Base-by-base conservation (phyloP, 2,888 invertebrate species). In the Lasius platythorax region DNA sequence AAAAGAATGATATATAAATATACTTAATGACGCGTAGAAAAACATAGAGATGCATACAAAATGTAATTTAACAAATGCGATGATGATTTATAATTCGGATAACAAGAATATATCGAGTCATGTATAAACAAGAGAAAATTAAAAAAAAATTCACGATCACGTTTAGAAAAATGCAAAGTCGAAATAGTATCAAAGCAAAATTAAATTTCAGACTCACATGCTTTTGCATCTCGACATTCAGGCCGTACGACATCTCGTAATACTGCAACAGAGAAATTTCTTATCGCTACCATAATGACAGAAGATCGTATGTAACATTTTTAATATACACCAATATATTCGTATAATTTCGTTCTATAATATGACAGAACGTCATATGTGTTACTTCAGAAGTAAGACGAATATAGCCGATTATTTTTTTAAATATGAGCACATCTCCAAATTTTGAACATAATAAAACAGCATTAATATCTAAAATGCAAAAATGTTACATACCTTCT, bases 141-240 rank as follows among this genome's bases (percentile, higher is more conserved):
- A 64, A 30, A 6, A 33, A 18, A 33, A 40, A 15, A 23, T 40
- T 50, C 50, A 50, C 15, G 2, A 50, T 50, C 6, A 50, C 8
- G n/a, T 6, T 15, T 9, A 18, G 15, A 15, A 28, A 46, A 23
- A 40, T 40, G 5, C 5, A 15, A 67, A 28, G 18, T 2, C 33
- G 40, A 64, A 64, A 15, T 28, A 37, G 37, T n/a, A 40, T 74
- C 9, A 15, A 1, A 64, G 3, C 30, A 33, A 64, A 61, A 74
- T 61, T 3, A n/a, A 40, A 15, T 28, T 28, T 56, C 61, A 33
- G 61, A 82, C 87, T 96, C 96, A 98, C 97, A 97, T 98, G 98
- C 96, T 99, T 99, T 96, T 98, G 98, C 98, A 99, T 98, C 96
- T 99, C 99, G 93, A 98, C 98, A 96, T 98, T 98, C 93, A 99